A percentile compares a stretch with the other conserved stretches of the same genome.
These are phyloP conservation scores for Jaculus jaculus DNA, from an alignment of 2,113 vertebrate genomes.

Conservation along the genomic window DNA sequence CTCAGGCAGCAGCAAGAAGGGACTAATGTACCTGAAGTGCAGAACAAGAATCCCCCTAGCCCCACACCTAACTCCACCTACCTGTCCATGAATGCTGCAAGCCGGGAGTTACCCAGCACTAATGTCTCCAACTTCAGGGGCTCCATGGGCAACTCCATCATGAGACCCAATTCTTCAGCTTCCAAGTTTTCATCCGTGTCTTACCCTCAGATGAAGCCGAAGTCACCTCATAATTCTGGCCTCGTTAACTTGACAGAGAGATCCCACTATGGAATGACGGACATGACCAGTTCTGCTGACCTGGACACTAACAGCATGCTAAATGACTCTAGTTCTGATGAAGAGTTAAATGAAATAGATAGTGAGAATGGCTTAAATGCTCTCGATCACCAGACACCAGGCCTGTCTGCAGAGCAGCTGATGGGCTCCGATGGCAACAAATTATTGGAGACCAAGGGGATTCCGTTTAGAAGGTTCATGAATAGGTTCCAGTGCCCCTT, in stretches of 20 bases:
- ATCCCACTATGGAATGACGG: constrained; percentile 88
- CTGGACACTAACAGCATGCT: constrained; percentile 90
- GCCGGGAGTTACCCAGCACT: constrained; percentile 86
- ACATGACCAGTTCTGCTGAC: constrained; percentile 89
- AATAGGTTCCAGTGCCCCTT: constrained; percentile 99
- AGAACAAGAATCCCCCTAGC: constrained; percentile 86
- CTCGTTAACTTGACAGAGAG: constrained; percentile 94
- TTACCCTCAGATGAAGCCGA: constrained; percentile 91
- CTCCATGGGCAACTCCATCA: constrained; percentile 84
- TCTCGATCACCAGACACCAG: constrained; percentile 90
- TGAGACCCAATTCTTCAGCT: constrained; percentile 84
- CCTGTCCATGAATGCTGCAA: constrained; percentile 84
- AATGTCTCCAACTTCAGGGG: constrained; percentile 84
- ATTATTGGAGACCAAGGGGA: constrained; percentile 96
- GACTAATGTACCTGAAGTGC: constrained; percentile 84
- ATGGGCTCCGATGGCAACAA: constrained; percentile 96
- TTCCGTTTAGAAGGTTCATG: constrained; percentile 96
- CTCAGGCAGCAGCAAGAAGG: constrained; percentile 89
- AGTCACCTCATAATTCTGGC: constrained; percentile 90
- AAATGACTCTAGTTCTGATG: constrained; percentile 96
- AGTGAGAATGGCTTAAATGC: constrained; percentile 92
- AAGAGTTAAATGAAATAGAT: constrained; percentile 93
- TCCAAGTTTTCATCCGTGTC: constrained; percentile 90
- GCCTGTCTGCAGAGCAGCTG: constrained; percentile 92
- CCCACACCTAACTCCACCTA: constrained; percentile 88